Evolutionary conservation across 2,113 vertebrate species (phyloP), one percentile per base, ranked within the genome.

Genomic region (Ptilorrhoa leucosticta): DNA sequence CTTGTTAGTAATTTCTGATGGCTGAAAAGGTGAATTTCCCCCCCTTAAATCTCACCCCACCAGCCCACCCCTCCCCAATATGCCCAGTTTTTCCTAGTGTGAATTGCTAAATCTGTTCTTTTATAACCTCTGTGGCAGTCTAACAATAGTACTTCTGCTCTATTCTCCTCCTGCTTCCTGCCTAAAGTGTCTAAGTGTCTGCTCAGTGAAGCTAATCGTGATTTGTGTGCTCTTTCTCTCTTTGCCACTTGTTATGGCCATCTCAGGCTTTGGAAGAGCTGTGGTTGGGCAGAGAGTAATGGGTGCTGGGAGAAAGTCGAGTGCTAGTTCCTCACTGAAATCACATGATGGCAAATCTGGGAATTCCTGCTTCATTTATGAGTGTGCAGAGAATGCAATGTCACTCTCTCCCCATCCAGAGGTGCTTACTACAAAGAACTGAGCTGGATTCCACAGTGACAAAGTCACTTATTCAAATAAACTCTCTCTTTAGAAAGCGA

Each of bases 301-400:
- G 61, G 75, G 72, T 89, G 75, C 83, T 83, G 77, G 72, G 91
- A 93, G 69, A 64, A 94, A 95, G 83, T 44, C 4, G 27, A 96
- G 64, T 78, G 85, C 70, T 95, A 71, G 94, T 66, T 94, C 82
- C 95, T 90, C 96, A 84, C 81, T 97, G 94, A 72, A 91, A 92
- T 97, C 97, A 97, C 95, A 94, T 97, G 97, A 97, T 93, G 76
- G 83, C 68, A 96, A 91, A 96, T 89, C 96, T 95, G 89, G 78
- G 95, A 97, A 97, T 96, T 97, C 92, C 93, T 97, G 87, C 92
- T 96, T 93, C 96, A 95, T 88, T 97, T 97, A 87, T 73, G 94
- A 95, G 91, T 39, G 68, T 90, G 82, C 85, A 79, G 63, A 85
- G 78, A 88, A 81, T 78, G 80, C 84, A 87, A 92, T 92, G 94